A percentile compares a stretch with the other conserved stretches of the same genome.
Evolutionary conservation across 2,797 vertebrate species (phyloP).

Genomic region (Liparis tanakae): DNA sequence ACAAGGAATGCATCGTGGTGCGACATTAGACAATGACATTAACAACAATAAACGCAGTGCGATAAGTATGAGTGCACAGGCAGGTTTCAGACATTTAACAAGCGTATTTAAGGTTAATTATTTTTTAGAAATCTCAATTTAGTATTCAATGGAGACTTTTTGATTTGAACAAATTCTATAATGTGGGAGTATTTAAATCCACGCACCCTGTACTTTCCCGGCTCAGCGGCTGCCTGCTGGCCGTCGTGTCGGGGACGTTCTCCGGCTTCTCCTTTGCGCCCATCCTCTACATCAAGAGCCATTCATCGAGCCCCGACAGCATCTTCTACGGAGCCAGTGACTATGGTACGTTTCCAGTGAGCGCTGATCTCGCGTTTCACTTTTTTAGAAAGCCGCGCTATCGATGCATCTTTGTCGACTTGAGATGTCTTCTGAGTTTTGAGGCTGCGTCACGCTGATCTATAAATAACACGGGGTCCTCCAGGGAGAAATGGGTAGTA

Average conservation of each 20-base stretch:
- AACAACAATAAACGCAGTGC: too few relatives aligned
- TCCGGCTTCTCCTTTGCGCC: constrained; percentile 87
- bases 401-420: neutral
- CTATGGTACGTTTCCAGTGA: constrained; percentile 78
- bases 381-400: neutral
- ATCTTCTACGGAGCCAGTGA: constrained; percentile 86
- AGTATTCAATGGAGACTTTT: neutral
- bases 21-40: too few relatives aligned
- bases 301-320: constrained; percentile 82
- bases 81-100: too few relatives aligned
- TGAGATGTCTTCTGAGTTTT: neutral
- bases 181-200: constrained; percentile 1
- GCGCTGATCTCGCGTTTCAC: neutral
- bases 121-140: too few relatives aligned
- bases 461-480: neutral
- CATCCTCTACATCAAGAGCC: constrained; percentile 91
- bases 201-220: neutral
- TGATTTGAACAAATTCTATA: neutral
- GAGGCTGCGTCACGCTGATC: too few relatives aligned
- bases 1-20: too few relatives aligned
- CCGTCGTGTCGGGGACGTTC: constrained; percentile 85
- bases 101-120: too few relatives aligned
- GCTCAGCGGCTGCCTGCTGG: constrained; percentile 87
- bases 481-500: constrained; percentile 10
- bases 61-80: too few relatives aligned